These are phyloP conservation scores for Phaedon cochleariae DNA, from an alignment of 2,888 invertebrate genomes.

Conservation along the genomic window DNA sequence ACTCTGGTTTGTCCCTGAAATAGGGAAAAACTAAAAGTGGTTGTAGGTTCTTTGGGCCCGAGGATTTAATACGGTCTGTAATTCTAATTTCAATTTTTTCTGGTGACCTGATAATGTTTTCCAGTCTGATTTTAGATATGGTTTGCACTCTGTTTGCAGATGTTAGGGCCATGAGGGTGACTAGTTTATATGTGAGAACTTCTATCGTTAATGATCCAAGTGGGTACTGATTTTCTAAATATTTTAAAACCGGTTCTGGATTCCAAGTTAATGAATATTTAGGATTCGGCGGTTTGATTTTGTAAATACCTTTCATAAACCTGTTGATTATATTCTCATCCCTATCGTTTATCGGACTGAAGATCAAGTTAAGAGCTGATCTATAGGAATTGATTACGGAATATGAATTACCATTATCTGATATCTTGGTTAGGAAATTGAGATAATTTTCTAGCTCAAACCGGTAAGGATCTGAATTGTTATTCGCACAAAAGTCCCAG, in stretches of 20 bases:
- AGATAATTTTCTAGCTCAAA: not conserved
- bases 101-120: no score
- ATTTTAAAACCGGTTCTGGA: no score
- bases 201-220: no score
- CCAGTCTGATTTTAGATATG: no score
- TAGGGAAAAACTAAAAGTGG: not conserved
- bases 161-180: not conserved
- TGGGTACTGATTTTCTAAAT: no score
- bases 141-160: not conserved
- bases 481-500: no score
- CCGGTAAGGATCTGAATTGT: no score
- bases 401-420: not conserved
- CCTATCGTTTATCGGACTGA: not conserved
- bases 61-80: not conserved
- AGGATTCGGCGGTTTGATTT: not conserved
- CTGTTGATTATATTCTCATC: slow-evolving; percentile 3
- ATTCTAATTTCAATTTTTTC: not conserved
- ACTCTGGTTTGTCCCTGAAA: not conserved
- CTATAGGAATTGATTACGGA: not conserved
- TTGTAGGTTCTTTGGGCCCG: not conserved
- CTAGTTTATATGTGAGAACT: no score
- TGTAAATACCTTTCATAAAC: not conserved
- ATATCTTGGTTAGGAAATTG: not conserved
- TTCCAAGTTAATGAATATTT: no score
- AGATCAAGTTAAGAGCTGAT: not conserved